Conservation (phyloP, 2,113 vertebrate genomes). For the Alethe diademata region DNA sequence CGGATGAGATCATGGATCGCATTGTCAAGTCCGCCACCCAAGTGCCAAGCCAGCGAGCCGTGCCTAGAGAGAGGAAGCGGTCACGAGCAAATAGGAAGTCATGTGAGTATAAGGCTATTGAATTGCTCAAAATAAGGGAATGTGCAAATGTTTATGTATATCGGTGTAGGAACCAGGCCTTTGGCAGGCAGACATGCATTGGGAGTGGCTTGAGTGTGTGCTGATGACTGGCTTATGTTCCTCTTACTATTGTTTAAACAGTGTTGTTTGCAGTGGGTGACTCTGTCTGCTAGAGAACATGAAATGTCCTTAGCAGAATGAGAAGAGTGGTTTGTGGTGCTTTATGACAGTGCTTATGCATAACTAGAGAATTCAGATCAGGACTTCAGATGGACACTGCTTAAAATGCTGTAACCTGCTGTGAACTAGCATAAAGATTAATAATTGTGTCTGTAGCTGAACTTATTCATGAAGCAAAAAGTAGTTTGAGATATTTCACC, state of each 20-base stretch:
- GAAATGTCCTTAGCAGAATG: background rate
- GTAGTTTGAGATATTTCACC: background rate
- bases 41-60: constrained; percentile 87
- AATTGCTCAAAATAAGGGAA: background rate
- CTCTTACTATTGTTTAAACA: background rate
- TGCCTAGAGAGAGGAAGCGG: constrained; percentile 90
- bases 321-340: background rate
- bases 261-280: background rate
- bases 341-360: background rate
- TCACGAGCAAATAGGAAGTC: constrained; percentile 95
- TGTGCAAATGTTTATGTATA: background rate
- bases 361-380: background rate
- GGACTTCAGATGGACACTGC: background rate
- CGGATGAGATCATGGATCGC: constrained; percentile 98
- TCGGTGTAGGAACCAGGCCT: background rate
- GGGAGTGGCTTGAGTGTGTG: background rate
- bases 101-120: constrained; percentile 75
- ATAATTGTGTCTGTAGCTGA: background rate
- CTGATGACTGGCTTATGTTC: background rate
- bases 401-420: background rate
- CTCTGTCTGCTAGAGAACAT: background rate
- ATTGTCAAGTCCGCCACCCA: constrained; percentile 97
- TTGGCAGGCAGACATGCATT: background rate
- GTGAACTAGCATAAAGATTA: background rate
- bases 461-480: constrained; percentile 2